Evolutionary conservation across 1,140 invertebrate genomes (phyloP).

Genomic region (Macrosteles quadrilineatus): DNA sequence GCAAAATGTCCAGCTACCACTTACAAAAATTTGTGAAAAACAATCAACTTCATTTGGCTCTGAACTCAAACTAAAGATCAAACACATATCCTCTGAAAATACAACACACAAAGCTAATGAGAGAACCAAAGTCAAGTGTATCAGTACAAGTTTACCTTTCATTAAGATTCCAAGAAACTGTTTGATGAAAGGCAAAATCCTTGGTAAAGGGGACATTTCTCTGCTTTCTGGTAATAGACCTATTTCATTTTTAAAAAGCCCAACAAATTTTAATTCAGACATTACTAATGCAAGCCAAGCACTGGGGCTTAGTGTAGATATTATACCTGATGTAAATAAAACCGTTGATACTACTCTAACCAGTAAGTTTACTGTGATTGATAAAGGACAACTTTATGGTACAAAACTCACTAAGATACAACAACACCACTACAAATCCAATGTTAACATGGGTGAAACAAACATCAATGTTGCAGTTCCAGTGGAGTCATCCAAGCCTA

Average conservation of each 20-base stretch:
- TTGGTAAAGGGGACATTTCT: slow-evolving; percentile 1
- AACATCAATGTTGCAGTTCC: not conserved
- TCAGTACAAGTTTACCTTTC: not conserved
- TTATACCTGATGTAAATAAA: too few species aligned
- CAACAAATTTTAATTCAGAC: not conserved
- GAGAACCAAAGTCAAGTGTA: not conserved
- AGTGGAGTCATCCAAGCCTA: not conserved
- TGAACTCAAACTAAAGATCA: not conserved
- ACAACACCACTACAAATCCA: not conserved
- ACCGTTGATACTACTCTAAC: too few species aligned
- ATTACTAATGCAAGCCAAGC: not conserved
- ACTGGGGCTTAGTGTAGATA: too few species aligned
- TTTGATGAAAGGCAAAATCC: slow-evolving; percentile 11
- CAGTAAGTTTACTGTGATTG: too few species aligned
- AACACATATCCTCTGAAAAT: not conserved
- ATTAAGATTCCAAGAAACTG: slow-evolving; percentile 13
- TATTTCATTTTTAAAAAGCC: not conserved
- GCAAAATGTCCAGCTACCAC: too few species aligned
- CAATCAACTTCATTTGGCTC: not conserved
- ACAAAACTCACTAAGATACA: too few species aligned
- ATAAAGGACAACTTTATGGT: too few species aligned
- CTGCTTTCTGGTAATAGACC: not conserved
- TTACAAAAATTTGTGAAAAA: too few species aligned
- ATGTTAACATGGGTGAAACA: not conserved
- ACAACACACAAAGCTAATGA: too few species aligned